Percentiles rank a stretch among this genome's conserved stretches.
These are phyloP conservation scores for Pygathrix nemaeus DNA, from an alignment of 2,113 vertebrate genomes.

Conservation along the genomic window DNA sequence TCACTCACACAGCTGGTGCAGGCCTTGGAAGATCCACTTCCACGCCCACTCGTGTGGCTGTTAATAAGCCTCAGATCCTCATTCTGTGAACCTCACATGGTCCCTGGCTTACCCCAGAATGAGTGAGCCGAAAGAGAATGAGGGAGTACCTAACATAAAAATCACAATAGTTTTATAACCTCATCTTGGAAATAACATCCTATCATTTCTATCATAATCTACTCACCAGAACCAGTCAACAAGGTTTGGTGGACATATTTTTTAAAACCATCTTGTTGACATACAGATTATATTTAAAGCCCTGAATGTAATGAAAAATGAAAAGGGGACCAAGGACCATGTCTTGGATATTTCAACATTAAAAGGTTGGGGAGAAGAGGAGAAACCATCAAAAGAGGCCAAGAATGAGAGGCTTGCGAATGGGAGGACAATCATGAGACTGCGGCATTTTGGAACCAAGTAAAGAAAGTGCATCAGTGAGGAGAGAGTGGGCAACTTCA, in stretches of 20 bases:
- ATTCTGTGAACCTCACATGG: neutral
- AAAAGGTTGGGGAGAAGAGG: neutral
- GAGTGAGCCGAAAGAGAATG: neutral
- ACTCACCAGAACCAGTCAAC: neutral
- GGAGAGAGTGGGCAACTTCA: neutral
- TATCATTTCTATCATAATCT: neutral
- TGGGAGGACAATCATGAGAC: neutral
- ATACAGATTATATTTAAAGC: neutral
- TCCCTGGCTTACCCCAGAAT: neutral
- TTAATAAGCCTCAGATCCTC: neutral
- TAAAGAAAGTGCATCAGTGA: neutral
- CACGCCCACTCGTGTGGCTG: neutral
- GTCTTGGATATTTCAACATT: neutral
- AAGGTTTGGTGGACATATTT: neutral
- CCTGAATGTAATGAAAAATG: neutral
- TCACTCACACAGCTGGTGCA: neutral
- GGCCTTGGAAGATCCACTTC: neutral
- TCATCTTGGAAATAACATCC: neutral
- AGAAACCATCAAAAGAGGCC: neutral
- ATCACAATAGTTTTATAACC: neutral
- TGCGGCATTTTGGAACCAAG: neutral
- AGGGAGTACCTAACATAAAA: neutral
- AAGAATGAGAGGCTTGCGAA: neutral
- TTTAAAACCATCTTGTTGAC: neutral
- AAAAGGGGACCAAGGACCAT: neutral